Conservation (phyloP, 2,888 invertebrate genomes). For the Platycheirus albimanus region DNA sequence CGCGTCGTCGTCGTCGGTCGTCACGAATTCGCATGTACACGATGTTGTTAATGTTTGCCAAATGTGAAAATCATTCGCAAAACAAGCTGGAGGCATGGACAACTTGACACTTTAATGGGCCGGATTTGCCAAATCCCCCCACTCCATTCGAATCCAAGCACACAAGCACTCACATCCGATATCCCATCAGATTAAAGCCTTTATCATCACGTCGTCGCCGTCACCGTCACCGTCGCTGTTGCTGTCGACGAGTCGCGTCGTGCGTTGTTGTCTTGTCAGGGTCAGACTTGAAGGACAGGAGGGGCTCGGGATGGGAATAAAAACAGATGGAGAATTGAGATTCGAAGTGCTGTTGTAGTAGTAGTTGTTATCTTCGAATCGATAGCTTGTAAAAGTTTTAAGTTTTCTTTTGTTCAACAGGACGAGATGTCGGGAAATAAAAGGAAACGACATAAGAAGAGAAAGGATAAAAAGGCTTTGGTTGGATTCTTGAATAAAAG, state of each 20-base stretch:
- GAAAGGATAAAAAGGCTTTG: slow-evolving; percentile 8
- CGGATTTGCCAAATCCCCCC: not conserved
- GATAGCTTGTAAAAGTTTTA: slow-evolving; percentile 39
- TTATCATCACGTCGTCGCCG: not conserved
- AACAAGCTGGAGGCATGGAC: slow-evolving; percentile 29
- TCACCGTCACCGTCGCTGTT: not conserved
- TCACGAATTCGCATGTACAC: not conserved
- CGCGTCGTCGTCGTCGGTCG: not conserved
- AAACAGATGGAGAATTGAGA: slow-evolving; percentile 11
- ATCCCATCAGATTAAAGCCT: slow-evolving; percentile 25
- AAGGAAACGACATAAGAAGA: not conserved
- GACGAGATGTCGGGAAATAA: not conserved
- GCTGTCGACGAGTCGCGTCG: not conserved
- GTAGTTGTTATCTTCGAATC: slow-evolving; percentile 29
- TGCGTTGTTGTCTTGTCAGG: no score
- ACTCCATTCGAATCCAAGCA: no score
- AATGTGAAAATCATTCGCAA: slow-evolving; percentile 50
- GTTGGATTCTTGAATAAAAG: slow-evolving; percentile 3
- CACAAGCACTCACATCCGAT: not conserved
- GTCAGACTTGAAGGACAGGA: no score
- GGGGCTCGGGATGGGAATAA: not conserved
- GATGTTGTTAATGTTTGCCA: slow-evolving; percentile 35
- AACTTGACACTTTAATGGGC: slow-evolving; percentile 48
- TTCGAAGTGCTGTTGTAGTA: not conserved
- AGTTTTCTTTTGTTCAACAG: slow-evolving; percentile 29